Conservation (phyloP, 2,797 vertebrate species). For the Bradypodion ventrale region DNA sequence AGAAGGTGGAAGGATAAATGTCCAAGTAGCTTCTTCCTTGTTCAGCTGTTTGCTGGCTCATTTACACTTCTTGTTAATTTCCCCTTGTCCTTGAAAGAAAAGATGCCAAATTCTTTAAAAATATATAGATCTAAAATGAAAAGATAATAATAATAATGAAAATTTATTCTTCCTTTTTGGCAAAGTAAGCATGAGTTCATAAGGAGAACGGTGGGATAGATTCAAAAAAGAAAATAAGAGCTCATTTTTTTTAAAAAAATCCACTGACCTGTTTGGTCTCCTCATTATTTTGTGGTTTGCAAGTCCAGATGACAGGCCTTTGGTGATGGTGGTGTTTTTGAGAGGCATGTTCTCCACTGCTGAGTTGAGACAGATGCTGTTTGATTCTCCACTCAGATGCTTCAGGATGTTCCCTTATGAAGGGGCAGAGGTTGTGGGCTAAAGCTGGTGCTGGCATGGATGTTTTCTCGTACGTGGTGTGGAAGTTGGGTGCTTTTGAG, state of each 20-base stretch:
- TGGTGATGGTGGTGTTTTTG: background rate
- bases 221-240: background rate
- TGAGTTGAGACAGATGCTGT: background rate
- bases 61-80: background rate
- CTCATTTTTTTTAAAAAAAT: background rate
- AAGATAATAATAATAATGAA: no score
- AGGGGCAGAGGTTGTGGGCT: background rate
- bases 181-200: no score
- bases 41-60: background rate
- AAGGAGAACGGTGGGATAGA: background rate
- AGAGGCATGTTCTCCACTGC: constrained; percentile 12
- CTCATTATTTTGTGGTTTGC: background rate
- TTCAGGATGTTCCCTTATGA: constrained; percentile 4
- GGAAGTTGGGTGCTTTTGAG: constrained; percentile 7
- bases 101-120: background rate
- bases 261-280: background rate
- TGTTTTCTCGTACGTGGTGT: no score
- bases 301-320: background rate
- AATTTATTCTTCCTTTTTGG: no score
- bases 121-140: background rate
- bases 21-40: background rate
- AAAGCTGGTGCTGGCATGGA: background rate
- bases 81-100: background rate
- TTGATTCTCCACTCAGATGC: constrained; percentile 6
- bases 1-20: background rate